These are phyloP conservation scores for Accipiter cooperii DNA, from an alignment of 2,113 vertebrate species.

Conservation along the genomic window DNA sequence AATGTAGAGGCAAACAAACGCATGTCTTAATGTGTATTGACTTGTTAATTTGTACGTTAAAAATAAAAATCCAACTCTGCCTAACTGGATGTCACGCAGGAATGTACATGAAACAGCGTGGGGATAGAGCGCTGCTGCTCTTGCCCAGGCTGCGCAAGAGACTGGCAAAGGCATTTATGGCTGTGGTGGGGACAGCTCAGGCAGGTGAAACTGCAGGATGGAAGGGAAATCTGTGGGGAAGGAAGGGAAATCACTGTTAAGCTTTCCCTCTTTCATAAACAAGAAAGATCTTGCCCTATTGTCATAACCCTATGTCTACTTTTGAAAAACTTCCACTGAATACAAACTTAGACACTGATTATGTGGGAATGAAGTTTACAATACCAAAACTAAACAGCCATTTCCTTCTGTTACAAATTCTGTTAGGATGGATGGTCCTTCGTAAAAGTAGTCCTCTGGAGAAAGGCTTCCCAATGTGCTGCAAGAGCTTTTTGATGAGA, in stretches of 20 bases:
- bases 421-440: neutral
- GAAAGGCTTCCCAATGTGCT: neutral
- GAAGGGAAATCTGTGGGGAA: neutral
- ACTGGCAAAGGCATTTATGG: neutral
- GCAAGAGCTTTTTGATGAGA: neutral
- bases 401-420: neutral
- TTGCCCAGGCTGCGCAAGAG: accelerated
- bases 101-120: neutral
- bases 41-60: neutral
- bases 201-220: neutral
- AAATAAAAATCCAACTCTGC: neutral
- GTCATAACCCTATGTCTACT: neutral
- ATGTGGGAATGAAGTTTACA: neutral
- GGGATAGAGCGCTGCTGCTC: accelerated
- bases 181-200: neutral
- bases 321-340: neutral
- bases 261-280: neutral
- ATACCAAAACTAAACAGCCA: neutral
- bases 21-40: neutral
- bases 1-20: neutral
- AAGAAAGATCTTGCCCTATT: neutral
- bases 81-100: neutral
- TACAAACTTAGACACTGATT: neutral
- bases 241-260: neutral
- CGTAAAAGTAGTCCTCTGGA: neutral